Evolutionary conservation across 2,888 invertebrate species (phyloP), one percentile per base, ranked within the genome.

Genomic region (Drosophila limbata): DNA sequence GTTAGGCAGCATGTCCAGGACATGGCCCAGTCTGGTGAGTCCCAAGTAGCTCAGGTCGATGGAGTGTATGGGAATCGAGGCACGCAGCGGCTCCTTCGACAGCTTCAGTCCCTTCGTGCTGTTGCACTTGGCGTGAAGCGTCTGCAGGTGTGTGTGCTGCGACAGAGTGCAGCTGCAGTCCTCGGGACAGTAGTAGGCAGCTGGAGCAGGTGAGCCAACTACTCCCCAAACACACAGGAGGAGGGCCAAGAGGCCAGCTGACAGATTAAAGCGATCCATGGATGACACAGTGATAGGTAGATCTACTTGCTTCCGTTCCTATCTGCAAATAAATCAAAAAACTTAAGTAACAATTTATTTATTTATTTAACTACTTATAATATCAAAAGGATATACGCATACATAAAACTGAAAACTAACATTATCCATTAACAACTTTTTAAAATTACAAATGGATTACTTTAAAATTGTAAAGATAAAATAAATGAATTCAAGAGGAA

Each of bases 31-130:
- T 71, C 95, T 94, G 1, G 94, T 94, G 67, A 96, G 93, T 61
- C 94, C 94, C 89, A 95, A 94, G 82, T 94, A 93, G 17, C 95
- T 95, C 62, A 96, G 93, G 91, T 95, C 95, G 59, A 96, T 86
- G 78, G 92, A 92, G 86, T 92, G 92, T 81, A 93, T 86, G 52
- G 92, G 91, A 57, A 90, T 79, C 28, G 84, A 73, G 13, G 88
- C 76, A 2, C 65, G 61, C 59, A 79, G 21, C 6, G 83, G 63
- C 40, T 63, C 64, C 35, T 87, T 79, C 19, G 76, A 57, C 19
- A 61, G 35, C 57, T 69, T 69, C 37, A 93, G 60, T 25, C 91
- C 91, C 35, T 84, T 75, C 1, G 91, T 75, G 69, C 91, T 91
- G 21, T 84, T 82, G 73, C 93, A 93, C 78, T 90, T 92, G 17